phyloP scores from a whole-genome alignment of 2,113 vertebrate species.

The Petrocephalus zakoni region DNA sequence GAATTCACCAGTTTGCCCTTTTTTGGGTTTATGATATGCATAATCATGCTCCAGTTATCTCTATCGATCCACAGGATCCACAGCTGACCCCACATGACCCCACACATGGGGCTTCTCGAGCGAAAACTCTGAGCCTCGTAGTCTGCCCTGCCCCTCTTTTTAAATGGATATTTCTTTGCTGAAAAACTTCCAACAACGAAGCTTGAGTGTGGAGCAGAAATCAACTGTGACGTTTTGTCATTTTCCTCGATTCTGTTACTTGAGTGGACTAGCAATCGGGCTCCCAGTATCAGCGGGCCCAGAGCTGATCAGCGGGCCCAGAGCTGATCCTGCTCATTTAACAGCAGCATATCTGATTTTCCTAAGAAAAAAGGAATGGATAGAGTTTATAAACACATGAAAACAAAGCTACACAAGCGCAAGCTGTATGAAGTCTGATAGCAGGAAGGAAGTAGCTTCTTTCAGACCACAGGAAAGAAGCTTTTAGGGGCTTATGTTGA shows the following conservation, averaged over 20 bases:
- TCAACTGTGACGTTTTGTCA: not conserved
- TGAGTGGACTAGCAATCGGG: not conserved
- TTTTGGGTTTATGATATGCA: not conserved
- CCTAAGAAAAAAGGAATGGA: not conserved
- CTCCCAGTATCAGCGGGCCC: not conserved
- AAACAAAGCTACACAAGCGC: no score
- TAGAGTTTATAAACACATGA: not conserved
- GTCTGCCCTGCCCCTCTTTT: not conserved
- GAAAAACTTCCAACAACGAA: not conserved
- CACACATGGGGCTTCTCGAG: not conserved
- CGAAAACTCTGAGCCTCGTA: not conserved
- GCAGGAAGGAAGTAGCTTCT: not conserved
- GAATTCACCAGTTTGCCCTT: not conserved
- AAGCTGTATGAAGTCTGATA: not conserved
- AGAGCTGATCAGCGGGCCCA: not conserved
- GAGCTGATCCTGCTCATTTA: not conserved
- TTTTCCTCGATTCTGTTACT: not conserved
- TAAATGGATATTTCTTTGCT: not conserved
- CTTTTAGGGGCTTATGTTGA: not conserved
- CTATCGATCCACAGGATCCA: not conserved
- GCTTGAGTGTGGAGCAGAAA: not conserved
- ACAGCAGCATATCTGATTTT: not conserved
- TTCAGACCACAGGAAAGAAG: not conserved
- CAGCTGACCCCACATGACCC: not conserved
- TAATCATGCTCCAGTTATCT: not conserved